Base-by-base conservation (phyloP, 2,888 invertebrate species). In the Scaptomyza flava region DNA sequence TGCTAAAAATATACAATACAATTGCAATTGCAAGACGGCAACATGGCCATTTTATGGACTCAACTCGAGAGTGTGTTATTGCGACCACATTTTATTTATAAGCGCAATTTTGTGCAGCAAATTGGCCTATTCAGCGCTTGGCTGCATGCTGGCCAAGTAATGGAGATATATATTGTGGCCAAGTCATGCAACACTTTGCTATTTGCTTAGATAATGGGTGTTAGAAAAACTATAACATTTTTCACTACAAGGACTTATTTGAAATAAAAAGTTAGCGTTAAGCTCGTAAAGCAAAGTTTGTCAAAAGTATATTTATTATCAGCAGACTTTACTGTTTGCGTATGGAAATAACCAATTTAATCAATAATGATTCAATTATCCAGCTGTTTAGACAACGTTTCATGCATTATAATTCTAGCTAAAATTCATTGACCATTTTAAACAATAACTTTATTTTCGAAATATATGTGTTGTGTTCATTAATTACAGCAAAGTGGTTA, bases 81-180 rank as follows among this genome's bases (percentile, higher is more conserved):
- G 68, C 34, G 52, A 69, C 69, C 77, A 79, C 71, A 73, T 72
- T 73, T 85, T 79, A 81, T 82, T 81, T 79, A 79, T 73, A 68
- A 59, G 12, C 60, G 54, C 76, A 62, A 68, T 69, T 58, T 70
- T 76, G 60, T 38, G 48, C 45, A 60, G 81, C 66, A 79, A 81
- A 81, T 70, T 76, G 87, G 68, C 71, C 63, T 56, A 60, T 68
- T 48, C 54, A 58, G 36, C 60, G 41, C 54, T 46, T 46, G 46
- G 8, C 38, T 45, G 61, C 51, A 57, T 62, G 46, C 60, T 23
- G 64, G 62, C 54, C 77, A 66, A 79, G 84, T 84, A 83, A 68
- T 48, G 34, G 38, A 43, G 50, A 60, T 50, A 79, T 80, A 73
- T 80, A 27, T 69, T 61, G 58, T 61, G 12, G 11, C 14, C 12